Evolutionary conservation across 1,140 invertebrate genomes (phyloP), one percentile per base, ranked within the genome.

Genomic region (Diorhabda sublineata): DNA sequence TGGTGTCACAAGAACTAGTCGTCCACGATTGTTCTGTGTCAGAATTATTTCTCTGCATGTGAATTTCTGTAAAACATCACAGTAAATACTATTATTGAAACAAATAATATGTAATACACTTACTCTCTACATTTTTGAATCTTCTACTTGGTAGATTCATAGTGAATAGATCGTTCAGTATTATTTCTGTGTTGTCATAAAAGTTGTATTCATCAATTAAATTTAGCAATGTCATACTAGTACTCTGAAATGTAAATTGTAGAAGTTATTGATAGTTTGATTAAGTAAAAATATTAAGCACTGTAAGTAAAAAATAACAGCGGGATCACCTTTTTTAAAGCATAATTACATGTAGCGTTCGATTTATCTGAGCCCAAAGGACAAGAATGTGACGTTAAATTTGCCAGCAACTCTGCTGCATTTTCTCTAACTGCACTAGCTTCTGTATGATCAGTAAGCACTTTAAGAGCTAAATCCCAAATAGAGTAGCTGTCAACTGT

Each of bases 391-490:
- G 45, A 66, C 8, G 58, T 59, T 8, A 84, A 72, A 74, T 82
- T 83, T 2, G 78, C 74, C n/a, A 83, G 72, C 8, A 83, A 69
- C 42, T 76, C 42, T 11, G 79, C 81, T 58, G 81, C 81, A 72
- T 82, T 82, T 69, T 83, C 82, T 58, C 80, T 74, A 5, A 83
- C 80, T 42, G 83, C 69, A 62, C 74, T 76, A 7, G 82, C 76
- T 74, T 84, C 82, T 45, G 73, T 72, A 58, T 82, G 72, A 73
- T 83, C 80, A 5, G 80, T 63, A n/a, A 84, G 57, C 62, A 82
- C 70, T 8, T 72, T 74, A 61, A 78, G 73, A 7, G 73, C 61
- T 41, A 73, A 64, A 66, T 76, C 68, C 78, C 78, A 80, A 60
- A 80, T 67, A 58, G 72, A 67, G 5, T 63, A 68, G 58, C 70